A percentile compares a stretch with the other conserved stretches of the same genome.
Conservation (phyloP, 1,140 invertebrate species). For the Lineus longissimus region DNA sequence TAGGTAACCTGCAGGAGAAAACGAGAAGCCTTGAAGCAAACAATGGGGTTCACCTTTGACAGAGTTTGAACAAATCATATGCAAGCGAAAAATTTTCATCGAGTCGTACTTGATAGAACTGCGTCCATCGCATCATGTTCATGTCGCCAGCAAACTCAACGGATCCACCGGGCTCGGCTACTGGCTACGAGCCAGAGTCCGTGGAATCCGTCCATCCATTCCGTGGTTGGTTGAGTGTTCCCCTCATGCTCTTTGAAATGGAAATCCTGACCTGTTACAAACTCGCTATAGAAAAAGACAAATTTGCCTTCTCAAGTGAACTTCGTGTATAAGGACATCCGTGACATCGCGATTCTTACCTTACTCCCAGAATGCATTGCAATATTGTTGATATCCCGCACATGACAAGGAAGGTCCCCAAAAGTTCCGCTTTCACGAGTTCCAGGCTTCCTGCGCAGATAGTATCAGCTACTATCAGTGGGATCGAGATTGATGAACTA, state of each 20-base stretch:
- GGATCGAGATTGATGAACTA: slow-evolving; percentile 40
- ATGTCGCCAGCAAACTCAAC: background rate
- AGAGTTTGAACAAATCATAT: background rate
- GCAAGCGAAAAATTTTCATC: background rate
- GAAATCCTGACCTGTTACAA: too few relatives aligned
- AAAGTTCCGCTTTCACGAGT: slow-evolving; percentile 40
- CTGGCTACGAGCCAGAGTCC: background rate
- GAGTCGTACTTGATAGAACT: background rate
- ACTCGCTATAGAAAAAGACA: too few relatives aligned
- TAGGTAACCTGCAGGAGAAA: slow-evolving; percentile 58
- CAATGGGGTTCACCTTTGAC: background rate
- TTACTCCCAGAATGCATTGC: slow-evolving; percentile 34
- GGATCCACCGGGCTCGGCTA: background rate
- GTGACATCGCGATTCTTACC: too few relatives aligned
- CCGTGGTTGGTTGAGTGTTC: too few relatives aligned
- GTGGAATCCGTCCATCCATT: too few relatives aligned
- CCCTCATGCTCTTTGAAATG: too few relatives aligned
- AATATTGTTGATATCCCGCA: slow-evolving; percentile 40
- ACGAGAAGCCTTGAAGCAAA: background rate
- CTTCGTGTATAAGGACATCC: too few relatives aligned
- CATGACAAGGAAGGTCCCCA: slow-evolving; percentile 44
- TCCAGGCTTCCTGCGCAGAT: slow-evolving; percentile 36
- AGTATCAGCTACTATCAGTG: slow-evolving; percentile 30
- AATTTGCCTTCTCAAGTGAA: too few relatives aligned
- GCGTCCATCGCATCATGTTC: background rate